A percentile compares a stretch with the other conserved stretches of the same genome.
These are phyloP conservation scores for Glossophaga mutica DNA, from an alignment of 2,797 vertebrate species.

Conservation along the genomic window DNA sequence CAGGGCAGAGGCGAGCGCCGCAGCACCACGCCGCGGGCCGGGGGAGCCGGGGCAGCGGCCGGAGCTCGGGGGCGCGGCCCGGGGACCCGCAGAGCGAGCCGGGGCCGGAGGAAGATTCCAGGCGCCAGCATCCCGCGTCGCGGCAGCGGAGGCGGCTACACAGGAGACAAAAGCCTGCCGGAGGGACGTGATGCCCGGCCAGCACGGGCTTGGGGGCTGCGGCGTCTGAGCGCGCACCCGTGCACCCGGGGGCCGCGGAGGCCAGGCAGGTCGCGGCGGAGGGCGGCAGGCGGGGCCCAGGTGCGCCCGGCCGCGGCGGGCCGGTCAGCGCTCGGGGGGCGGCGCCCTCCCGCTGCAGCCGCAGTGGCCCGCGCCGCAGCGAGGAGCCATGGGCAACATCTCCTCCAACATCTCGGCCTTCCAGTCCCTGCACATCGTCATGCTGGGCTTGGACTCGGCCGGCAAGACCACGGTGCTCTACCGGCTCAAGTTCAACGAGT, in stretches of 20 bases:
- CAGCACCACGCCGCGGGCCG: not conserved
- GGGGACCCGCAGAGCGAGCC: not conserved
- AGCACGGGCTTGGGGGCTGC: not conserved
- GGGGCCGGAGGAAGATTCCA: not conserved
- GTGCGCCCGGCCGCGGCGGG: constrained; percentile 13
- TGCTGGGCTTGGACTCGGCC: constrained; percentile 97
- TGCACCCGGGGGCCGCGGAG: not conserved
- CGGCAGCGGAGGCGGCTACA: not conserved
- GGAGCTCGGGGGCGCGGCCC: constrained; percentile 15
- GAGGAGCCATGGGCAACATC: constrained; percentile 91
- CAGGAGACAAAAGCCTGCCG: constrained; percentile 51
- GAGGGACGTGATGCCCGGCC: constrained; percentile 34
- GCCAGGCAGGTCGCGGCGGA: not conserved
- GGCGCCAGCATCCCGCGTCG: not conserved
- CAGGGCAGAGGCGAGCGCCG: not conserved
- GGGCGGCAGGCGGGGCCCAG: constrained; percentile 43
- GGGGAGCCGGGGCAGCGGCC: not conserved
- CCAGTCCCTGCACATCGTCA: constrained; percentile 97
- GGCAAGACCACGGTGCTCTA: constrained; percentile 98
- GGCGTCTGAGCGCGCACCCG: constrained; percentile 38
- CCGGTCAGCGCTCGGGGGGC: constrained; percentile 65
- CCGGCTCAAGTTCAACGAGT: constrained; percentile 97
- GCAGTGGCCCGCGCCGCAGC: constrained; percentile 68
- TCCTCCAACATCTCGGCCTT: constrained; percentile 94
- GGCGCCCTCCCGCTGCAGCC: constrained; percentile 65